These are phyloP conservation scores for Cephus nigrinus DNA, from an alignment of 2,888 invertebrate genomes.

Conservation along the genomic window DNA sequence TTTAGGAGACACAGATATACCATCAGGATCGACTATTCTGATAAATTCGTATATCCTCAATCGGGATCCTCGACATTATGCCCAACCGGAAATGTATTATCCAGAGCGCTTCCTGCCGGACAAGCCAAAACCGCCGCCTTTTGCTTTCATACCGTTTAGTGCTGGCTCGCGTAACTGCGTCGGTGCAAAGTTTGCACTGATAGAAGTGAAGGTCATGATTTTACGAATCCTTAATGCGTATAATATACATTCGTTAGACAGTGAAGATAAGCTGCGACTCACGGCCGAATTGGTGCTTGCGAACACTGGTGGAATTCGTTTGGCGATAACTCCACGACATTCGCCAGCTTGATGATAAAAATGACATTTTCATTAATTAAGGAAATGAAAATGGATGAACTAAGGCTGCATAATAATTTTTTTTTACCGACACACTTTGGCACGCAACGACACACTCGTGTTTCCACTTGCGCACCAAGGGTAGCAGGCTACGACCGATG, in stretches of 20 bases:
- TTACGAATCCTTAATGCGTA: constrained; percentile 64
- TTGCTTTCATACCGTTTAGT: constrained; percentile 65
- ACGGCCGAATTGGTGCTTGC: constrained; percentile 66
- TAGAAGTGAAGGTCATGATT: constrained; percentile 63
- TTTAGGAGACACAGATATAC: constrained; percentile 55
- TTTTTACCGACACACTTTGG: too few relatives aligned
- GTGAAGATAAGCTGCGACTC: constrained; percentile 63
- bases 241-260: constrained; percentile 60
- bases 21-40: constrained; percentile 57
- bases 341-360: background rate
- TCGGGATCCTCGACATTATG: constrained; percentile 66
- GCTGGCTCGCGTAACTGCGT: constrained; percentile 66
- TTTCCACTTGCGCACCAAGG: too few relatives aligned
- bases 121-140: constrained; percentile 59
- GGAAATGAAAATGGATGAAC: background rate
- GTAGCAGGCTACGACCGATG: too few relatives aligned
- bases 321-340: constrained; percentile 42
- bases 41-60: constrained; percentile 64
- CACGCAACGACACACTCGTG: too few relatives aligned
- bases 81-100: constrained; percentile 68
- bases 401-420: background rate
- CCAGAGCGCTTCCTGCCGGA: constrained; percentile 69
- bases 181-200: constrained; percentile 61
- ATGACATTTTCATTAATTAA: background rate
- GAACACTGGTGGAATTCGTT: constrained; percentile 48